Conservation (phyloP, 1,140 invertebrate genomes). For the Caenorhabditis inopinata region DNA sequence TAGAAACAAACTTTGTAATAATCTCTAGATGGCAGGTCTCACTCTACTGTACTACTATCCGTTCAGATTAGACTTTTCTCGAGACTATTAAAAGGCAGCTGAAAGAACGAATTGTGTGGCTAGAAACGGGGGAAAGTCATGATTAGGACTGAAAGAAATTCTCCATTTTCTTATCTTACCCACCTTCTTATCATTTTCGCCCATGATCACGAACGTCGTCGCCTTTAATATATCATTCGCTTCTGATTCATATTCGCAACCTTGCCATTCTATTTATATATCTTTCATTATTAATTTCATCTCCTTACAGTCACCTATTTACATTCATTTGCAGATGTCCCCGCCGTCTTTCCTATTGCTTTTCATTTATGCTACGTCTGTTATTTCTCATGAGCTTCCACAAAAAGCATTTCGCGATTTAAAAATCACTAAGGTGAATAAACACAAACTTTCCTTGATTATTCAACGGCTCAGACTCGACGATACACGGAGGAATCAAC, state of each 20-base stretch:
- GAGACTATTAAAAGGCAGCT: conserved; percentile 7
- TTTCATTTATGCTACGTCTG: background rate
- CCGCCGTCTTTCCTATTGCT: background rate
- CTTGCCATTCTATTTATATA: conserved; percentile 2
- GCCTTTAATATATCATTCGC: background rate
- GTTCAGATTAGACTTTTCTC: background rate
- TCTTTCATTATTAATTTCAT: background rate
- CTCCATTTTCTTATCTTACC: background rate
- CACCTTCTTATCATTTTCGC: background rate
- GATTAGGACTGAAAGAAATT: background rate
- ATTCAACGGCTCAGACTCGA: background rate
- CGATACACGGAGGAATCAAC: background rate
- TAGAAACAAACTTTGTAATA: background rate
- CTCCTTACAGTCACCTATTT: background rate
- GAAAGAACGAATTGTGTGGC: background rate
- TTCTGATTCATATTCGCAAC: conserved; percentile 23
- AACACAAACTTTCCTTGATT: background rate
- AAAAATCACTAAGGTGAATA: background rate
- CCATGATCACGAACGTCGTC: background rate
- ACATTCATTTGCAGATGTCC: background rate
- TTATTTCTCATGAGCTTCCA: background rate
- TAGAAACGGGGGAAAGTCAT: too few relatives aligned
- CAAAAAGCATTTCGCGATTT: background rate
- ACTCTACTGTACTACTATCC: conserved; percentile 8
- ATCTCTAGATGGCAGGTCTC: conserved; percentile 18